phyloP scores from a whole-genome alignment of 2,888 invertebrate species.

The Caenorhabditis sp. region DNA sequence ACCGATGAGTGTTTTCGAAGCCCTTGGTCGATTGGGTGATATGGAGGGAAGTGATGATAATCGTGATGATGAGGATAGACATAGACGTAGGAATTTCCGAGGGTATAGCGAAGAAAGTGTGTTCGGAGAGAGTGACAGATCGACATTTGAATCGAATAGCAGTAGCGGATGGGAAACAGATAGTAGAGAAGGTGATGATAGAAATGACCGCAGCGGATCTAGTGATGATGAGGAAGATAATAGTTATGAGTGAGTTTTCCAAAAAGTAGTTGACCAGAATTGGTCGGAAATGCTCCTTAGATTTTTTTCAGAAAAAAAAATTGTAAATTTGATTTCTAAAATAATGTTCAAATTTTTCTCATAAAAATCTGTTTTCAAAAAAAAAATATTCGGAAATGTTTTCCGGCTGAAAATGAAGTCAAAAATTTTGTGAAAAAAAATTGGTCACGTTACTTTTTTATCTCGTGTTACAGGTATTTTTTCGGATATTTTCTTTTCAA shows the following conservation, averaged over 20 bases:
- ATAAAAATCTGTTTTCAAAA: too few species aligned
- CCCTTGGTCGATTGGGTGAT: slow-evolving; percentile 13
- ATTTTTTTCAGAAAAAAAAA: neutral
- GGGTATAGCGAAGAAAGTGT: slow-evolving; percentile 19
- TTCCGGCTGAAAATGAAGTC: too few species aligned
- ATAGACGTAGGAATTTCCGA: slow-evolving; percentile 4
- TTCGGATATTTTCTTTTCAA: too few species aligned
- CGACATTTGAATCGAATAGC: neutral
- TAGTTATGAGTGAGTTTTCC: slow-evolving; percentile 2
- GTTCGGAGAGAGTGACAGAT: neutral
- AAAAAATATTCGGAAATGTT: too few species aligned
- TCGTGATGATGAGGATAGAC: neutral
- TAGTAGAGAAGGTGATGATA: neutral
- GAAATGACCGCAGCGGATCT: neutral
- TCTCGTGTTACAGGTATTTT: too few species aligned
- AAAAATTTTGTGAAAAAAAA: too few species aligned
- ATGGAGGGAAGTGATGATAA: slow-evolving; percentile 2
- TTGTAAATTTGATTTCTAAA: too few species aligned
- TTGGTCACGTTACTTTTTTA: too few species aligned
- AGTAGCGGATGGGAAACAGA: neutral
- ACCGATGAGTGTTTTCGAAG: slow-evolving; percentile 20
- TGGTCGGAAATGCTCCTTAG: too few species aligned
- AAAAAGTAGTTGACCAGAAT: too few species aligned
- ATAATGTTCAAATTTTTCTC: too few species aligned
- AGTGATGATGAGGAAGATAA: neutral